These are phyloP conservation scores for Myotis yumanensis DNA, from an alignment of 2,113 vertebrate genomes.

Conservation along the genomic window DNA sequence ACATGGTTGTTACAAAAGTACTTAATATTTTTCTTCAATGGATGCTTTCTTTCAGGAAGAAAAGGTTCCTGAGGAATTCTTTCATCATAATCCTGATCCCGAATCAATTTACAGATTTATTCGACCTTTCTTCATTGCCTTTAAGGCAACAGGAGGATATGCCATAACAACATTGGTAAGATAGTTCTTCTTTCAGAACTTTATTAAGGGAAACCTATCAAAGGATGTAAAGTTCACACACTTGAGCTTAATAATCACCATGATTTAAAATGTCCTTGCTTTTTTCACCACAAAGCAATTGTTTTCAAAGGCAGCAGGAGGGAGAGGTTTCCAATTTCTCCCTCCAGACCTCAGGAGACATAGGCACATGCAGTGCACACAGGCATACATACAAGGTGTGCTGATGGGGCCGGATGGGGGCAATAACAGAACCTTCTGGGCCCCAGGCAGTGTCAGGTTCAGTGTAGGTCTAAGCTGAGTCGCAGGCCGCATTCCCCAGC, in stretches of 20 bases:
- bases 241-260: no score
- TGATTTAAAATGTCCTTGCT: no score
- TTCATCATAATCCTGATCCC: constrained; percentile 88
- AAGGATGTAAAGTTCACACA: no score
- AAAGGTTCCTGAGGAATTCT: constrained; percentile 88
- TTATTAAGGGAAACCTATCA: not conserved
- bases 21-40: constrained; percentile 6
- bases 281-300: no score
- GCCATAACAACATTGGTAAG: constrained; percentile 91
- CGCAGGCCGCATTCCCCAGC: not conserved
- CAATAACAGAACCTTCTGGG: not conserved
- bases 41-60: constrained; percentile 83
- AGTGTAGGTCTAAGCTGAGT: not conserved
- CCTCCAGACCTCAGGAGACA: no score
- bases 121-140: constrained; percentile 87
- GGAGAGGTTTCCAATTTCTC: no score
- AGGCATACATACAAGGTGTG: no score
- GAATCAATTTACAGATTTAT: constrained; percentile 91
- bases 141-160: constrained; percentile 88
- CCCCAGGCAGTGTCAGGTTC: not conserved
- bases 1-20: not conserved
- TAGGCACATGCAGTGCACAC: no score
- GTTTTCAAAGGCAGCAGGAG: no score
- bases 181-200: not conserved
- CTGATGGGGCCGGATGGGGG: no score